These are phyloP conservation scores for Steatornis caripensis DNA, from an alignment of 2,113 vertebrate genomes.

Conservation along the genomic window DNA sequence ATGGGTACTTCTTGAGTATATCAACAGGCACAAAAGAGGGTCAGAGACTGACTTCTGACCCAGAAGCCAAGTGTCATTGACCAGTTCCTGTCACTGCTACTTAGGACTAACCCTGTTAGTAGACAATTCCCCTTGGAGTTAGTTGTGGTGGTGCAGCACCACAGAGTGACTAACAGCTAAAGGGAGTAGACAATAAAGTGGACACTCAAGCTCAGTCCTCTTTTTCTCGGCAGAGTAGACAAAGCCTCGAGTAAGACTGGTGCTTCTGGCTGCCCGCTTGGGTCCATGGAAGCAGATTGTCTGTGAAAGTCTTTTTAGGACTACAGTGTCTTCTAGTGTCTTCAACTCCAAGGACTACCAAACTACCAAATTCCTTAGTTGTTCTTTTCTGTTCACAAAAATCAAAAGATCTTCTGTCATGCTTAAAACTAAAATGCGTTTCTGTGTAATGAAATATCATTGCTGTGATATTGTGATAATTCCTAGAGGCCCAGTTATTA, in stretches of 20 bases:
- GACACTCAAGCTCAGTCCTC: neutral
- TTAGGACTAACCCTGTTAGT: neutral
- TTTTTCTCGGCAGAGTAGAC: neutral
- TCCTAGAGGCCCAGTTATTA: neutral
- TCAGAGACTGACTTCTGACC: neutral
- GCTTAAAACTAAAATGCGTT: neutral
- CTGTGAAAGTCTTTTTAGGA: neutral
- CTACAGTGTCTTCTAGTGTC: neutral
- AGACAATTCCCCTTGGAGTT: neutral
- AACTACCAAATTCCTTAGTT: neutral
- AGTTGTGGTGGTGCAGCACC: fast-evolving
- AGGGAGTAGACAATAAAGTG: neutral
- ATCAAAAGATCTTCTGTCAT: neutral
- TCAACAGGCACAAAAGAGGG: neutral
- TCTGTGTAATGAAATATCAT: neutral
- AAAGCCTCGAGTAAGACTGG: neutral
- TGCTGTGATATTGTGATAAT: neutral
- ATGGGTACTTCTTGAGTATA: neutral
- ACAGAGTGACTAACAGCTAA: neutral
- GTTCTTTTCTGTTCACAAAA: neutral
- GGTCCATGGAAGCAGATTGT: neutral
- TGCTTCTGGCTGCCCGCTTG: neutral
- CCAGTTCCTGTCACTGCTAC: neutral
- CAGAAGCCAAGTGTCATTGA: neutral
- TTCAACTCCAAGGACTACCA: neutral